Percentiles rank a stretch among this genome's conserved stretches.
Evolutionary conservation across 1,140 invertebrate genomes (phyloP).

Genomic region (Ditylenchus dipsaci): DNA sequence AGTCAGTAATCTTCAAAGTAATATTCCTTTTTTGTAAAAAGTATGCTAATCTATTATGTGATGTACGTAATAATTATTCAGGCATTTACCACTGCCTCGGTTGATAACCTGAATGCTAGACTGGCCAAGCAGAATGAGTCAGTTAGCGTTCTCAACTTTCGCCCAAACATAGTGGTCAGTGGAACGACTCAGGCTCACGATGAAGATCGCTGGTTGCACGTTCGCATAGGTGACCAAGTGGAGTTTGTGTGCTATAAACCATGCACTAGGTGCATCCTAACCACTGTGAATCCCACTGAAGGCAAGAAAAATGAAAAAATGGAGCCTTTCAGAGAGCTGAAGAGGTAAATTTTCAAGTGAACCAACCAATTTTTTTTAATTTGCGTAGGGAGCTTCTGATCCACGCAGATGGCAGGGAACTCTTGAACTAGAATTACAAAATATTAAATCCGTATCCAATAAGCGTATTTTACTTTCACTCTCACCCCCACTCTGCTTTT

Average conservation of each 20-base stretch:
- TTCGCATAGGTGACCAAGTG: slow-evolving; percentile 38
- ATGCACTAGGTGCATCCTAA: slow-evolving; percentile 41
- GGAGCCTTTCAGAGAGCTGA: slow-evolving; percentile 36
- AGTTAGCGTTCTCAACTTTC: slow-evolving; percentile 63
- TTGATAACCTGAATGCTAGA: slow-evolving; percentile 66
- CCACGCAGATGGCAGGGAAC: too few species aligned
- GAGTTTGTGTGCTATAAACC: slow-evolving; percentile 49
- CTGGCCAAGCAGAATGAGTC: slow-evolving; percentile 54
- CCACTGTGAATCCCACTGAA: slow-evolving; percentile 40
- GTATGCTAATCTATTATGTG: too few species aligned
- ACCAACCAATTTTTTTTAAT: too few species aligned
- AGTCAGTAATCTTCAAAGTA: too few species aligned
- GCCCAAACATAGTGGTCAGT: slow-evolving; percentile 69
- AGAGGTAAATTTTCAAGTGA: slow-evolving; percentile 24
- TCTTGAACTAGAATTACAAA: too few species aligned
- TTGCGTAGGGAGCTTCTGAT: too few species aligned
- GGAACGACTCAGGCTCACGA: slow-evolving; percentile 64
- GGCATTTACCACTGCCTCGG: slow-evolving; percentile 66
- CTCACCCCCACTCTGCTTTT: too few species aligned
- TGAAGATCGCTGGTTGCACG: slow-evolving; percentile 60
- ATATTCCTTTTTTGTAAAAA: too few species aligned
- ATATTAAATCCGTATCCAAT: too few species aligned
- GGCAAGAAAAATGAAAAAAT: slow-evolving; percentile 28
- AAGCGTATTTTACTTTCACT: too few species aligned
- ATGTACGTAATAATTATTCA: slow-evolving; percentile 62